Evolutionary conservation across 1,140 invertebrate species (phyloP), one percentile per base, ranked within the genome.

Genomic region (Triops cancriformis): DNA sequence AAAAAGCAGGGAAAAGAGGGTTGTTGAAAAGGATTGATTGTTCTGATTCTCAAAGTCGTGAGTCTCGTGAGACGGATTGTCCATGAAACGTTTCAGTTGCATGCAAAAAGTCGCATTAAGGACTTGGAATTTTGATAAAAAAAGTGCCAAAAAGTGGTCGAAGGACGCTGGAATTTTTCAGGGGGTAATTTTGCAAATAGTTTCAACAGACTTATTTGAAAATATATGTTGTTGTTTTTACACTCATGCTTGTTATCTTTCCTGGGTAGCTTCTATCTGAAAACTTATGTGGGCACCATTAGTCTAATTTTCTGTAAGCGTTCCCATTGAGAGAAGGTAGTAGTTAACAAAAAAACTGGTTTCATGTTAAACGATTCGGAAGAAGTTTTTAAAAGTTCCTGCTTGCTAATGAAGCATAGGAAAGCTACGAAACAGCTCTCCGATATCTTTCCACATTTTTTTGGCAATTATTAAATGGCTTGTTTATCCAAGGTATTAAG

Each of bases 21-120:
- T 23, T 64, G 51, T 64, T 64, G 51, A 64, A 64, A 64, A 64
- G 51, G 51, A 23, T 64, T 64, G 51, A 64, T 64, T 64, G 51
- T 64, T 64, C 0, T 18, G 51, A 64, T 64, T 64, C 51, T 23
- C 14, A 64, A 64, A 64, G 51, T 64, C 51, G 51, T 64, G 51
- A 64, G 51, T 64, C 23, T 64, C 51, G 51, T 64, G 51, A 23
- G 23, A 64, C 51, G 51, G 18, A 64, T 23, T 64, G 51, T 18
- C 51, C 23, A 64, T 14, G 51, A 64, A 23, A 64, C 51, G 23
- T 64, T 64, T 64, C n/a, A 23, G 51, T 64, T 37, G 31, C 51
- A 12, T 64, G 10, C 14, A 7, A 23, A 23, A 64, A 64, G 51
- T 64, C 14, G 7, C 14, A 64, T 64, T 64, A 64, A 64, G 51